Percentiles rank a stretch among this genome's conserved stretches.
phyloP scores from a whole-genome alignment of 2,888 invertebrate species.

The Leptinotarsa juncta region DNA sequence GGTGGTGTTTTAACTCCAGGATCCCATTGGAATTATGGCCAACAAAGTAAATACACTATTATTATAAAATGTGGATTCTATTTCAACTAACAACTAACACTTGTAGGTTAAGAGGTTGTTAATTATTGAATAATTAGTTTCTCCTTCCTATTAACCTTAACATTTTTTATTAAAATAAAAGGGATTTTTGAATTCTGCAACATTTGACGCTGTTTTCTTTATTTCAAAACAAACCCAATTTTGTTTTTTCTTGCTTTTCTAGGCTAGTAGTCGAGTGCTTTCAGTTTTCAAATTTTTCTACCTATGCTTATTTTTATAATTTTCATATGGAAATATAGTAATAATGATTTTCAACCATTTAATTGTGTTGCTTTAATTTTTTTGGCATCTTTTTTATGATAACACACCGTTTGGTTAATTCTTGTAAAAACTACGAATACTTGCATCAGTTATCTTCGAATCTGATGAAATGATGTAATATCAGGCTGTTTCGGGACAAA shows the following conservation, averaged over 20 bases:
- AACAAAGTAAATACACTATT: constrained; percentile 64
- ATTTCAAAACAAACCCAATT: background rate
- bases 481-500: background rate
- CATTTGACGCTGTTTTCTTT: too few relatives aligned
- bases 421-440: background rate
- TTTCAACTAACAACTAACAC: constrained; percentile 22
- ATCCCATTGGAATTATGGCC: constrained; percentile 64
- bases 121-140: background rate
- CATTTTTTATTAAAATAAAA: too few relatives aligned
- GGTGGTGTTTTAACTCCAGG: constrained; percentile 69
- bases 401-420: background rate
- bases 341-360: background rate
- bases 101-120: background rate
- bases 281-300: background rate
- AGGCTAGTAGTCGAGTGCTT: background rate
- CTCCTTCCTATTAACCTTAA: too few relatives aligned
- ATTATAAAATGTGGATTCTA: constrained; percentile 15
- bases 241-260: background rate
- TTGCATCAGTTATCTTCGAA: background rate
- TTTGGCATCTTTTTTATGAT: background rate
- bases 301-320: background rate
- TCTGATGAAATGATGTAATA: background rate
- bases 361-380: background rate
- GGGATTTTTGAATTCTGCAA: too few relatives aligned
- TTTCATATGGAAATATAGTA: background rate